A percentile compares a stretch with the other conserved stretches of the same genome.
These are phyloP conservation scores for Bombylius major DNA, from an alignment of 2,888 invertebrate genomes.

Conservation along the genomic window DNA sequence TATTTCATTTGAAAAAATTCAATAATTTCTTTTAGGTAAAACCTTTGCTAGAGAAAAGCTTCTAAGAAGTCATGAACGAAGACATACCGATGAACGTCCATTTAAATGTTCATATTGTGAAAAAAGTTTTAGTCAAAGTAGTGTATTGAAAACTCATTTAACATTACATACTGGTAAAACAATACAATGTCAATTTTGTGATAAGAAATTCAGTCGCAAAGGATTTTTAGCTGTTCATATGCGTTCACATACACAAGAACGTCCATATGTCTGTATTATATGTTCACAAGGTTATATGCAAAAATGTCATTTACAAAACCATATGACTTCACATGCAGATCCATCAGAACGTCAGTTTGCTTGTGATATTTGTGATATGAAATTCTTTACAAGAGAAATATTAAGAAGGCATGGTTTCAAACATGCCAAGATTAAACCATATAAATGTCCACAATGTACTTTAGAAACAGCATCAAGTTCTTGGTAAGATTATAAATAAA, in stretches of 20 bases:
- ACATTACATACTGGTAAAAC: conserved; percentile 6
- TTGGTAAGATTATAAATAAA: not conserved
- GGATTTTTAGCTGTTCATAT: conserved; percentile 6
- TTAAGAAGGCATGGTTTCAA: not conserved
- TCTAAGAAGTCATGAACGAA: conserved; percentile 1
- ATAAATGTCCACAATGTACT: not conserved
- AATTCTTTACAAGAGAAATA: not conserved
- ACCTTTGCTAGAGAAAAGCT: not conserved
- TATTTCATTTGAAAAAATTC: too few species aligned
- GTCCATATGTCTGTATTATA: not conserved
- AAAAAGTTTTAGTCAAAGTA: not conserved
- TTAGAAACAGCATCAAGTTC: not conserved
- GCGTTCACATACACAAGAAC: conserved; percentile 3
- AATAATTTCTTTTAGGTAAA: not conserved
- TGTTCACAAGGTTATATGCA: conserved; percentile 2
- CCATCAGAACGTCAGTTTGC: not conserved
- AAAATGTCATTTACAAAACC: conserved; percentile 1
- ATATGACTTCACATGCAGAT: not conserved
- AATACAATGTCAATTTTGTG: conserved; percentile 5
- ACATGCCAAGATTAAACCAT: conserved; percentile 1
- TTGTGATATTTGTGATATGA: conserved; percentile 1
- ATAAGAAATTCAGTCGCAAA: conserved; percentile 5
- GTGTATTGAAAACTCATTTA: conserved; percentile 2
- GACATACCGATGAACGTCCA: conserved; percentile 2
- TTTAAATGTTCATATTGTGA: conserved; percentile 1